phyloP scores from a whole-genome alignment of 2,888 invertebrate species.

The Endotricha flammealis region DNA sequence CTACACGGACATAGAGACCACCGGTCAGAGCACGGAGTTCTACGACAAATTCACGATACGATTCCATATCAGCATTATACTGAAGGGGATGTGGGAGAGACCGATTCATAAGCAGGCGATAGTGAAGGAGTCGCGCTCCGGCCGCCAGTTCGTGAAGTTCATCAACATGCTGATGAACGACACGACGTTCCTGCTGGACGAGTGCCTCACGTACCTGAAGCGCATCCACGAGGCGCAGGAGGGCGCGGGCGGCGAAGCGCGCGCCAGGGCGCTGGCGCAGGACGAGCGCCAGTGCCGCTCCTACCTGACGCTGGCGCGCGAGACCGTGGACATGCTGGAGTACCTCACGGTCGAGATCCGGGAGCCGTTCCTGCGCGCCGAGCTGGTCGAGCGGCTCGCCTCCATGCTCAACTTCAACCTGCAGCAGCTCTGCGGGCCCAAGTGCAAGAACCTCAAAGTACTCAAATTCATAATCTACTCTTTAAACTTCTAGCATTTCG shows the following conservation, averaged over 20 bases:
- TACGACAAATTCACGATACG: constrained; percentile 99
- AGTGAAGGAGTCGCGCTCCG: constrained; percentile 93
- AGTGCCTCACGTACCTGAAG: constrained; percentile 90
- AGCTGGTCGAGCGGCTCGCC: constrained; percentile 94
- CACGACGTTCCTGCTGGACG: constrained; percentile 97
- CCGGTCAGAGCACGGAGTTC: constrained; percentile 98
- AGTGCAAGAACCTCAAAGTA: constrained; percentile 93
- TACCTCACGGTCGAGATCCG: constrained; percentile 96
- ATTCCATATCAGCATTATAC: constrained; percentile 97
- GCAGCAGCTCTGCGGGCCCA: constrained; percentile 96
- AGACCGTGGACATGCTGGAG: constrained; percentile 99
- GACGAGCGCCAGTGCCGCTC: constrained; percentile 94
- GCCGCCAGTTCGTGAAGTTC: constrained; percentile 96
- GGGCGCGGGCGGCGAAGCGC: constrained; percentile 81
- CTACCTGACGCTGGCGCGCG: constrained; percentile 91
- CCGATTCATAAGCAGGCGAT: constrained; percentile 90
- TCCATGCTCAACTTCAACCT: constrained; percentile 99
- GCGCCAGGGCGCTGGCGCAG: constrained; percentile 87
- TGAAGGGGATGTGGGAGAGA: constrained; percentile 97
- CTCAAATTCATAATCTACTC: no score
- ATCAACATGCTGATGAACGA: constrained; percentile 99
- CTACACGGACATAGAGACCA: constrained; percentile 98
- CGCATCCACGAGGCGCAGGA: constrained; percentile 92
- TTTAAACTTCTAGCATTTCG: no score
- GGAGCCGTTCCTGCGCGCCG: constrained; percentile 95